A percentile compares a stretch with the other conserved stretches of the same genome.
Evolutionary conservation across 1,140 invertebrate species (phyloP).

Genomic region (Drosophila watanabei): DNA sequence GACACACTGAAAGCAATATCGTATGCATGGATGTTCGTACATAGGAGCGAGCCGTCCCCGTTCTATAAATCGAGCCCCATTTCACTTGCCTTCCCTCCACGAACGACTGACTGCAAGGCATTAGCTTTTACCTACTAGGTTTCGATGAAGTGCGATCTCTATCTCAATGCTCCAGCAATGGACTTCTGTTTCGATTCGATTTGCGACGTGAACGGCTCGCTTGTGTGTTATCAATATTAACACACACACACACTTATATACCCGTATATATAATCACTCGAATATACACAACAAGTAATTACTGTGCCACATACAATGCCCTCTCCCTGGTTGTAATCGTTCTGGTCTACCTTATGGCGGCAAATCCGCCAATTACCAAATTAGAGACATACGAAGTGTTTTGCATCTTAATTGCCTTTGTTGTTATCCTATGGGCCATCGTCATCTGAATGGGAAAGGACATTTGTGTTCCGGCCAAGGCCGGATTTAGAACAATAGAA

Average conservation of each 20-base stretch:
- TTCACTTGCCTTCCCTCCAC: neutral
- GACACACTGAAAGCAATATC: slow-evolving; percentile 51
- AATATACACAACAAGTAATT: slow-evolving; percentile 20
- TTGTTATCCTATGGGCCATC: neutral
- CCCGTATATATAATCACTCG: slow-evolving; percentile 13
- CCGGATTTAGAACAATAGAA: slow-evolving; percentile 37
- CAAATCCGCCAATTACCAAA: slow-evolving; percentile 9
- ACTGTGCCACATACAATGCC: slow-evolving; percentile 25
- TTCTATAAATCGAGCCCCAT: slow-evolving; percentile 17
- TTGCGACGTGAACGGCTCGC: slow-evolving; percentile 25
- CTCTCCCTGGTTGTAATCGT: slow-evolving; percentile 17
- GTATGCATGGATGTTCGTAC: slow-evolving; percentile 56
- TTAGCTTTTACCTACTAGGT: slow-evolving; percentile 19
- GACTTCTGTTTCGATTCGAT: slow-evolving; percentile 16
- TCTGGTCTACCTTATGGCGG: neutral
- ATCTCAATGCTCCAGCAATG: slow-evolving; percentile 1
- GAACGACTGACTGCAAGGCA: slow-evolving; percentile 5
- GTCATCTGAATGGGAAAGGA: slow-evolving; percentile 51
- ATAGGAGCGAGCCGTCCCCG: slow-evolving; percentile 14
- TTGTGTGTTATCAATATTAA: slow-evolving; percentile 22
- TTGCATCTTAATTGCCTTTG: slow-evolving; percentile 5
- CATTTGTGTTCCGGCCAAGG: slow-evolving; percentile 50
- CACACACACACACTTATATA: slow-evolving; percentile 6
- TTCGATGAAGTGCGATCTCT: slow-evolving; percentile 19
- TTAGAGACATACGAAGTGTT: neutral